Evolutionary conservation across 2,113 vertebrate species (phyloP).

Genomic region (Accipiter virgatus): DNA sequence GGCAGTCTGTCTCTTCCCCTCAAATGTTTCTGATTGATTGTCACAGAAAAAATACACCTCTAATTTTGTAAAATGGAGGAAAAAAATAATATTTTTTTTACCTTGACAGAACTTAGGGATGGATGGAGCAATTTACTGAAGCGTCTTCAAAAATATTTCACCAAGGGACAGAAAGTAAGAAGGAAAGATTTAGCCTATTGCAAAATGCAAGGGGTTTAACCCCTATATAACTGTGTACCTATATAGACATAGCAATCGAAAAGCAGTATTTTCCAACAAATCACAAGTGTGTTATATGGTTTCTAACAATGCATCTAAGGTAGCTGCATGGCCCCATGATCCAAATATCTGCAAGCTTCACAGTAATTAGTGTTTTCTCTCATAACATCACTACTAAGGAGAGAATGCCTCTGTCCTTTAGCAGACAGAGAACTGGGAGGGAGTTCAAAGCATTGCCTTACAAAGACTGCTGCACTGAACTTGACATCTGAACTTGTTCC

Average conservation of each 20-base stretch:
- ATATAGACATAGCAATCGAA: not conserved
- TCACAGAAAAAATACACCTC: not conserved
- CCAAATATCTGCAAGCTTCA: not conserved
- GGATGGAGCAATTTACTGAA: not conserved
- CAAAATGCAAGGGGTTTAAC: not conserved
- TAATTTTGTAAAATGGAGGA: not conserved
- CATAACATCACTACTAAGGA: not conserved
- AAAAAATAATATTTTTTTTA: not conserved
- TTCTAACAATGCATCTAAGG: not conserved
- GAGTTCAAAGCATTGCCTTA: not conserved
- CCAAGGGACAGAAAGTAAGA: not conserved
- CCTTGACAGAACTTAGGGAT: not conserved
- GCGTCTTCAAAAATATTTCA: not conserved
- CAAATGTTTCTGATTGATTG: not conserved
- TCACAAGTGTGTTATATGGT: not conserved
- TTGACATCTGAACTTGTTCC: not conserved
- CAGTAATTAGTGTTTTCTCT: not conserved
- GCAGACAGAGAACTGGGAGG: not conserved
- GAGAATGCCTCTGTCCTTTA: not conserved
- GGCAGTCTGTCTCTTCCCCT: not conserved
- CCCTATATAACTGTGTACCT: not conserved
- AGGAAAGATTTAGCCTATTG: not conserved
- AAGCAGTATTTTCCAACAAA: not conserved
- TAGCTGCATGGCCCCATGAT: not conserved
- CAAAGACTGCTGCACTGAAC: not conserved